Evolutionary conservation across 2,113 vertebrate genomes (phyloP).

Genomic region (Stercorarius parasiticus): DNA sequence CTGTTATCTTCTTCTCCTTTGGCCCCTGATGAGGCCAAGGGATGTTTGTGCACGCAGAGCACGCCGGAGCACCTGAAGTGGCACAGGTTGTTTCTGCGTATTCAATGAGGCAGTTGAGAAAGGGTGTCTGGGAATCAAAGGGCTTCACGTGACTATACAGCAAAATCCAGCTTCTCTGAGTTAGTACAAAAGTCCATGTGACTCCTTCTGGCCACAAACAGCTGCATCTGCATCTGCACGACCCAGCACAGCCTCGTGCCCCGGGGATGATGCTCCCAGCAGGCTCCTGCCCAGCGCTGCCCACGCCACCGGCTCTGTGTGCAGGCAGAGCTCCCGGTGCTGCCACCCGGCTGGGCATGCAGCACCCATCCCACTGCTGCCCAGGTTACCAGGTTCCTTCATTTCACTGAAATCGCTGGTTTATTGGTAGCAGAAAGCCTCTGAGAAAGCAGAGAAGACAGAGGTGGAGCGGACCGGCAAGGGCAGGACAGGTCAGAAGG

Average conservation of each 20-base stretch:
- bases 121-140: not conserved
- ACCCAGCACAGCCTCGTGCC: fast-evolving
- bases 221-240: not conserved
- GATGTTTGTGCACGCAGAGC: fast-evolving
- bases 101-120: not conserved
- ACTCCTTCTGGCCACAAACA: not conserved
- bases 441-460: not conserved
- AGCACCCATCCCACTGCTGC: not conserved
- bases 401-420: not conserved
- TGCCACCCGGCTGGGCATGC: not conserved
- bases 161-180: not conserved
- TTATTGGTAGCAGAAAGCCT: not conserved
- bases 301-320: fast-evolving
- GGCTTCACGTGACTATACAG: not conserved
- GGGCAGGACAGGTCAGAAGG: not conserved
- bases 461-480: not conserved
- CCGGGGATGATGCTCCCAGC: fast-evolving
- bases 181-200: not conserved
- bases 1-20: not conserved
- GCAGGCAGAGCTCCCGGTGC: not conserved
- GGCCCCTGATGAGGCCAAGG: not conserved
- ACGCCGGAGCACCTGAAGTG: not conserved
- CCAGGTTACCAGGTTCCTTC: not conserved
- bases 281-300: not conserved
- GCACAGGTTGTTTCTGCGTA: not conserved